Evolutionary conservation across 1,140 invertebrate species (phyloP).

Genomic region (Bombus huntii): DNA sequence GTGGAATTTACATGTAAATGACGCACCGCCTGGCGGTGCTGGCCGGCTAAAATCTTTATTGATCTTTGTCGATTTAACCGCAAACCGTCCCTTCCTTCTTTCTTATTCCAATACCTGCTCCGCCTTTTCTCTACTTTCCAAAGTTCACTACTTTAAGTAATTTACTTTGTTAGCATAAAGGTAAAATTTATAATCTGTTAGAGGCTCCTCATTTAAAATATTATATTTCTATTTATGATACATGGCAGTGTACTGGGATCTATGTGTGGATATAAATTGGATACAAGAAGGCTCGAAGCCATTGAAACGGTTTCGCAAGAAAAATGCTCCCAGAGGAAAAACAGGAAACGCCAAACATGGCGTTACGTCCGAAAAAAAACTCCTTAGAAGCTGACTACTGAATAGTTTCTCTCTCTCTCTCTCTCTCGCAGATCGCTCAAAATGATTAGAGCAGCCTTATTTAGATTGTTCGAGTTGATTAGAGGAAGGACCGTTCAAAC

Average conservation of each 20-base stretch:
- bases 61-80: rapidly evolving
- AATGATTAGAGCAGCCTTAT: neutral
- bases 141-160: rapidly evolving
- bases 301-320: neutral
- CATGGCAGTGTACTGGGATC: no score
- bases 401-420: no score
- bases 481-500: neutral
- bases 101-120: neutral
- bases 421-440: neutral
- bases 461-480: neutral
- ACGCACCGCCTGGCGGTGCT: no score
- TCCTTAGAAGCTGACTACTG: neutral
- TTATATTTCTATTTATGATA: no score
- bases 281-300: neutral
- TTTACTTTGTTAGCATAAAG: neutral
- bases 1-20: neutral
- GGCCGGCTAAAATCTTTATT: neutral
- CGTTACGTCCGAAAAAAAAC: neutral
- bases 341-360: neutral
- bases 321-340: neutral
- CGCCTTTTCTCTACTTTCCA: neutral
- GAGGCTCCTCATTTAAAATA: no score
- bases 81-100: neutral
- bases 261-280: neutral
- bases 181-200: neutral